Evolutionary conservation across 2,888 invertebrate species (phyloP), one percentile per base, ranked within the genome.

Genomic region (Physocephala rufipes): DNA sequence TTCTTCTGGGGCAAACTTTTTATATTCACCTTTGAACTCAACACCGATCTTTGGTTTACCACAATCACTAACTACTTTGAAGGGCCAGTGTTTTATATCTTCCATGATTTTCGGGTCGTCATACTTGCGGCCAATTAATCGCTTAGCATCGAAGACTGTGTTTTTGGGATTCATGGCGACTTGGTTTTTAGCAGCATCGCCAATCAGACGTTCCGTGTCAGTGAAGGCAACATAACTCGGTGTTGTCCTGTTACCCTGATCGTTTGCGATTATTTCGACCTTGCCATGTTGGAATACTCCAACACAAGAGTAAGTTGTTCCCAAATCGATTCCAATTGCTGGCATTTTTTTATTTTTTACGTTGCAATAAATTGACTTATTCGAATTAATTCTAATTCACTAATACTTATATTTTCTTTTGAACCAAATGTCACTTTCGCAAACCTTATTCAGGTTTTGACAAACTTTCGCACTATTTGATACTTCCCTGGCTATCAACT

Each of bases 41-140:
- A 95, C 94, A 84, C 92, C 89, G 77, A 94, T 92, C 87, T 92
- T 94, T 74, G 94, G 94, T 86, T 93, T 94, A 66, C 93, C 91
- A 73, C 90, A 90, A 82, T 93, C 93, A 84, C 89, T 93, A 81
- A 93, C 87, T 7, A 96, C 95, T 84, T 93, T 94, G 84, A 97
- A 97, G 63, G 97, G 96, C 93, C 96, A 97, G 87, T 94, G 94
- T 87, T 96, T 95, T 90, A 96, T 93, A 85, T 97, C 96, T 70
- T 90, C 91, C 87, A 96, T 96, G 69, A 98, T 95, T 30, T 94
- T 92, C 62, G 89, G 87, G 86, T 96, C 96, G 79, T 93, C 92
- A 85, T 92, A 97, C 80, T 93, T 93, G 80, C 97, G 92, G 93
- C 82, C 97, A 87, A 97, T 96, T 82, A 97, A 89, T 85, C 97